Evolutionary conservation across 2,797 vertebrate genomes (phyloP).

Genomic region (Tenualosa thibaudeaui): DNA sequence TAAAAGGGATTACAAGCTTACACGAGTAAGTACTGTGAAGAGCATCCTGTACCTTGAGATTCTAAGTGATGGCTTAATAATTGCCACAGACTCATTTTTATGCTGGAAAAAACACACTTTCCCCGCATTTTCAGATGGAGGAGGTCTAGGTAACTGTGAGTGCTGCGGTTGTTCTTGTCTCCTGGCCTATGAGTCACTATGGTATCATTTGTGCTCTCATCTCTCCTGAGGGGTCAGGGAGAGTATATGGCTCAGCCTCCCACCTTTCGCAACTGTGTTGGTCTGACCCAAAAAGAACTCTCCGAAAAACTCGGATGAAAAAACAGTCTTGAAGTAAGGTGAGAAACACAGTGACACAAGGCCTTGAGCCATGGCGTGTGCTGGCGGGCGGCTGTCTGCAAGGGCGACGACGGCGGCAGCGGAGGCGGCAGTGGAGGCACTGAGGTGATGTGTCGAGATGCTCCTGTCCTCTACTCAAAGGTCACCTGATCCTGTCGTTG

Average conservation of each 20-base stretch:
- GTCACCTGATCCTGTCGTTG: conserved; percentile 45
- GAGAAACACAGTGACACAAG: neutral
- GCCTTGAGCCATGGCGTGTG: neutral
- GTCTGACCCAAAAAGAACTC: neutral
- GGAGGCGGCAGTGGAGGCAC: neutral
- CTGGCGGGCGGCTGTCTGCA: neutral
- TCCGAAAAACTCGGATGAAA: neutral
- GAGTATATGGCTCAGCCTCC: neutral
- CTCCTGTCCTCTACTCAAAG: conserved; percentile 34
- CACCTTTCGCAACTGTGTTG: neutral
- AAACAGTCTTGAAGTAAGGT: neutral
- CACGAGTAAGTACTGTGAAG: conserved; percentile 29
- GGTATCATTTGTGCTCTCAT: neutral
- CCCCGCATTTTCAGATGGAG: neutral
- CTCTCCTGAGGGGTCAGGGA: neutral
- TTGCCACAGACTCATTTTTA: neutral
- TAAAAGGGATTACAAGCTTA: conserved; percentile 41
- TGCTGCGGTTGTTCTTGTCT: neutral
- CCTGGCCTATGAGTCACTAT: neutral
- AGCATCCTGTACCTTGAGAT: conserved; percentile 28
- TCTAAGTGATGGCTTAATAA: conserved; percentile 29
- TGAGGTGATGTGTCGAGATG: conserved; percentile 31
- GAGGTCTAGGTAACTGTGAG: neutral
- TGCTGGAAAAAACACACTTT: neutral
- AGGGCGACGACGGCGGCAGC: neutral